Evolutionary conservation across 2,113 vertebrate species (phyloP), one percentile per base, ranked within the genome.

Genomic region (Scytalopus superciliaris): DNA sequence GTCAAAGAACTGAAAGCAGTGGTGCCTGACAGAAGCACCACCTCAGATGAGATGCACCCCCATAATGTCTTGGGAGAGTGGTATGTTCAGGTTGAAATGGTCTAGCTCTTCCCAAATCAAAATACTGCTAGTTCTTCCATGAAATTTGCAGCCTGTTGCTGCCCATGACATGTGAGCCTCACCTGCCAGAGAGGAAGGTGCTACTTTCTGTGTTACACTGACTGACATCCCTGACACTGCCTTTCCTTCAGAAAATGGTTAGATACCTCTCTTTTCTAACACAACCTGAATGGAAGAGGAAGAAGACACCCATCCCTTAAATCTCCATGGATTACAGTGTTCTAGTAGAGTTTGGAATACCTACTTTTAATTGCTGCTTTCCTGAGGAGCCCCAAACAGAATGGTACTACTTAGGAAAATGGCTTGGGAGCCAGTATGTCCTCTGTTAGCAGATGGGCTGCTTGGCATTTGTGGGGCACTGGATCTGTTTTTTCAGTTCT

Each of bases 401-500:
- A n/a, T 24, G 35, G 16, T 75, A 14, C 47, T 50, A 8, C 22
- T 74, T 66, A n/a, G 44, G 70, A 85, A 68, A 87, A 66, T n/a
- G 19, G 11, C 44, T 64, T 19, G 56, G 56, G 39, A 87, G 39
- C 44, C 3, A 2, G 28, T 62, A 74, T 44, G 87, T 89, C 77
- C 60, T 75, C 14, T 27, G 42, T 35, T 35, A 75, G 47, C 35
- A 81, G 69, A 67, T 66, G 44, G 66, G 30, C 52, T 87, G 16
- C 59, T 82, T 87, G 84, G 59, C 74, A n/a, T 28, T 15, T 45
- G n/a, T 49, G n/a, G 17, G 31, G 10, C 49, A 76, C 15, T 75
- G 44, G 30, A 84, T 84, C 42, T 93, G 53, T 35, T 60, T 84
- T 94, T 94, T 93, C 69, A 44, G 73, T 94, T 94, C 76, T 67